Conservation (phyloP, 1,140 invertebrate genomes). For the Drosophila baimaii region DNA sequence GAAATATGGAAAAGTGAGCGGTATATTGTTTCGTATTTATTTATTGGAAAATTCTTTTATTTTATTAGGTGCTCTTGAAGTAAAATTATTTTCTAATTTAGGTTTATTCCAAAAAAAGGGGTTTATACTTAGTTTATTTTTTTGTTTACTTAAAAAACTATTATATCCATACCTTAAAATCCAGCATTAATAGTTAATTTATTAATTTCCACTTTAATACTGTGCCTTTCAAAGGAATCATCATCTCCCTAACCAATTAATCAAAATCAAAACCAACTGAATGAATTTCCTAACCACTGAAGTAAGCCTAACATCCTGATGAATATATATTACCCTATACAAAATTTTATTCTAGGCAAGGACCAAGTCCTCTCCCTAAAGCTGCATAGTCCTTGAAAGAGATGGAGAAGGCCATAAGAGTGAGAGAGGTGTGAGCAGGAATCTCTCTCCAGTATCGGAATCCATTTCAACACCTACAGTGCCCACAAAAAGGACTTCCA, state of each 20-base stretch:
- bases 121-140: neutral
- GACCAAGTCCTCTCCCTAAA: slow-evolving; percentile 1
- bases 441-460: slow-evolving; percentile 24
- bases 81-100: neutral
- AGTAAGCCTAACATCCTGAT: slow-evolving; percentile 34
- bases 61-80: neutral
- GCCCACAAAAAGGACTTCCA: slow-evolving; percentile 63
- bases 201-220: neutral
- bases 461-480: slow-evolving; percentile 54
- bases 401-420: slow-evolving; percentile 13
- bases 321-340: slow-evolving; percentile 36
- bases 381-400: slow-evolving; percentile 6
- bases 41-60: neutral
- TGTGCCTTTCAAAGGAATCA: neutral
- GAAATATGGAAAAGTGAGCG: too few relatives aligned
- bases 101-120: neutral
- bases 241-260: slow-evolving; percentile 1
- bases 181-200: neutral
- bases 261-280: neutral
- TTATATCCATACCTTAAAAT: neutral
- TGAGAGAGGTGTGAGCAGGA: neutral
- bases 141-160: neutral
- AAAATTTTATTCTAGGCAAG: slow-evolving; percentile 14
- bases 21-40: neutral
- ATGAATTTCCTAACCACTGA: slow-evolving; percentile 3